A percentile compares a stretch with the other conserved stretches of the same genome.
Evolutionary conservation across 2,113 vertebrate genomes (phyloP).

Genomic region (Sylvietta virens): DNA sequence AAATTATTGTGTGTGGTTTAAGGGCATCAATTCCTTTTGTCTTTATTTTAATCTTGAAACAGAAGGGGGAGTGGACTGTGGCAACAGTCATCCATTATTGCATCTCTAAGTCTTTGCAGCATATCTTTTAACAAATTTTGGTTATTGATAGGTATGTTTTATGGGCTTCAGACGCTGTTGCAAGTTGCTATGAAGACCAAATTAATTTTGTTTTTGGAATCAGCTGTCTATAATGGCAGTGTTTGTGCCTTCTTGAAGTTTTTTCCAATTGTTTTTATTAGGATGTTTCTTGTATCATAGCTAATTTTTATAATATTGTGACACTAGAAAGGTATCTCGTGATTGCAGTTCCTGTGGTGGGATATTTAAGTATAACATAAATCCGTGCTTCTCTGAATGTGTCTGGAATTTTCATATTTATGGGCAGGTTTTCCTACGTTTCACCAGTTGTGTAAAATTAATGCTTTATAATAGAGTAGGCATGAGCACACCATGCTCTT

Average conservation of each 20-base stretch:
- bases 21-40: background rate
- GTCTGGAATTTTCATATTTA: background rate
- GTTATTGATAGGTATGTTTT: background rate
- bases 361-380: background rate
- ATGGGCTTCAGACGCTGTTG: background rate
- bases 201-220: constrained; percentile 46
- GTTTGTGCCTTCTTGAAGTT: background rate
- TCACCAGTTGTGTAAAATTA: background rate
- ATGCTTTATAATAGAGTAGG: background rate
- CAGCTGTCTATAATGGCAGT: background rate
- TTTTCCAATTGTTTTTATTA: background rate
- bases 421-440: background rate
- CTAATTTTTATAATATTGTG: background rate
- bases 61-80: background rate
- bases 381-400: background rate
- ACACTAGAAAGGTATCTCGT: background rate
- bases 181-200: constrained; percentile 3
- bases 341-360: background rate
- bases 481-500: background rate
- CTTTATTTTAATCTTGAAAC: background rate
- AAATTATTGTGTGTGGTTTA: background rate
- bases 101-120: background rate
- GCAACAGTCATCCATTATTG: background rate
- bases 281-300: background rate
- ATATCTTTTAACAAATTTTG: background rate